Percentiles rank a stretch among this genome's conserved stretches.
Conservation (phyloP, 2,888 invertebrate genomes). For the Cactoblastis cactorum region DNA sequence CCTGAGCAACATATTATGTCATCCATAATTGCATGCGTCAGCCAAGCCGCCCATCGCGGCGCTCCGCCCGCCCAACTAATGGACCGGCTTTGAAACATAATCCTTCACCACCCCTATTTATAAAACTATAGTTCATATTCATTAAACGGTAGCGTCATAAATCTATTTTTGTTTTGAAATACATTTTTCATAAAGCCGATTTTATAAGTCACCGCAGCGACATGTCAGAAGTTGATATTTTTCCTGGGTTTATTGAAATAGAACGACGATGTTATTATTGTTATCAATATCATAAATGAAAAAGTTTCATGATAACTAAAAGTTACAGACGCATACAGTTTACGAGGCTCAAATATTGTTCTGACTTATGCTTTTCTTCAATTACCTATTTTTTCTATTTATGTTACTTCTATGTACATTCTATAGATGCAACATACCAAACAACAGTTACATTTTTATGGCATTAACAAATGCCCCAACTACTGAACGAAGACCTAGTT, state of each 20-base stretch:
- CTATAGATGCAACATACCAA: too few species aligned
- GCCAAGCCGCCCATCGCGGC: constrained; percentile 7
- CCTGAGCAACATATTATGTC: constrained; percentile 3
- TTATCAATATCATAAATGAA: too few species aligned
- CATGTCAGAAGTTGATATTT: too few species aligned
- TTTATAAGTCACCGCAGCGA: background rate
- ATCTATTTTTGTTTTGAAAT: background rate
- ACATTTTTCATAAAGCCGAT: background rate
- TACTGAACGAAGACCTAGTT: too few species aligned
- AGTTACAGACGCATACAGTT: too few species aligned
- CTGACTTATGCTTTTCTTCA: too few species aligned
- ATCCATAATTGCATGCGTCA: constrained; percentile 8
- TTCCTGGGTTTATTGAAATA: background rate
- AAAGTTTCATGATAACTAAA: too few species aligned
- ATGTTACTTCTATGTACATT: too few species aligned
- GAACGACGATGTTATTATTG: background rate
- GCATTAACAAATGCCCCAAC: too few species aligned
- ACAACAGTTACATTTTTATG: too few species aligned
- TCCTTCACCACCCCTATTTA: constrained; percentile 38
- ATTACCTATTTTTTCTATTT: too few species aligned
- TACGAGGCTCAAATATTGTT: too few species aligned
- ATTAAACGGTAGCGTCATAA: background rate
- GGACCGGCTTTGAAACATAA: constrained; percentile 45
- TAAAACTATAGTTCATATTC: constrained; percentile 27
- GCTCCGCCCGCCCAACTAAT: constrained; percentile 33